Conservation (phyloP, 2,888 invertebrate species). For the Sphaerolaimus hirsutus region DNA sequence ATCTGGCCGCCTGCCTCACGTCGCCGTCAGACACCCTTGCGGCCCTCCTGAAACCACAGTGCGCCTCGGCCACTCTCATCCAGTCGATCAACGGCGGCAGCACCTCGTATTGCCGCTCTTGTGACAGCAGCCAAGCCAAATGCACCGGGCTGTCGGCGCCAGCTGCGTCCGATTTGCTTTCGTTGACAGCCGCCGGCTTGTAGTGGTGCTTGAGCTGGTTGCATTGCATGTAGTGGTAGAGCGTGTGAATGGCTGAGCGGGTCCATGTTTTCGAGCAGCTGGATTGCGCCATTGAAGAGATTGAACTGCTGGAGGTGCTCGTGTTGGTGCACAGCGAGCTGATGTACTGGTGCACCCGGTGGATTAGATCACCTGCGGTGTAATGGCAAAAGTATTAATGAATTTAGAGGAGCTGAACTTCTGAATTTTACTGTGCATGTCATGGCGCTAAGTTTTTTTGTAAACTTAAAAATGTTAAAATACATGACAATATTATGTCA, state of each 20-base stretch:
- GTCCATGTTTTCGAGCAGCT: conserved; percentile 27
- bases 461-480: too few species aligned
- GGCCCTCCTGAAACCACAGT: conserved; percentile 49
- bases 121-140: not conserved
- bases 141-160: not conserved
- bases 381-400: too few species aligned
- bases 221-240: conserved; percentile 75
- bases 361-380: too few species aligned
- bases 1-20: conserved; percentile 58
- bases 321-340: too few species aligned
- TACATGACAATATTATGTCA: too few species aligned
- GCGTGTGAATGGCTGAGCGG: conserved; percentile 46
- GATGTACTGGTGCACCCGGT: too few species aligned
- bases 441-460: too few species aligned
- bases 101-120: conserved; percentile 41
- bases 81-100: conserved; percentile 71
- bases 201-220: conserved; percentile 53
- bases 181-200: conserved; percentile 25
- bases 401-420: too few species aligned
- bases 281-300: too few species aligned
- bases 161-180: too few species aligned
- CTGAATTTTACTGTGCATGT: too few species aligned
- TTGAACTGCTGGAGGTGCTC: too few species aligned
- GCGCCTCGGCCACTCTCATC: conserved; percentile 56
- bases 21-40: conserved; percentile 57